Evolutionary conservation across 2,797 vertebrate species (phyloP), one percentile per base, ranked within the genome.

Genomic region (Phoebastria nigripes): DNA sequence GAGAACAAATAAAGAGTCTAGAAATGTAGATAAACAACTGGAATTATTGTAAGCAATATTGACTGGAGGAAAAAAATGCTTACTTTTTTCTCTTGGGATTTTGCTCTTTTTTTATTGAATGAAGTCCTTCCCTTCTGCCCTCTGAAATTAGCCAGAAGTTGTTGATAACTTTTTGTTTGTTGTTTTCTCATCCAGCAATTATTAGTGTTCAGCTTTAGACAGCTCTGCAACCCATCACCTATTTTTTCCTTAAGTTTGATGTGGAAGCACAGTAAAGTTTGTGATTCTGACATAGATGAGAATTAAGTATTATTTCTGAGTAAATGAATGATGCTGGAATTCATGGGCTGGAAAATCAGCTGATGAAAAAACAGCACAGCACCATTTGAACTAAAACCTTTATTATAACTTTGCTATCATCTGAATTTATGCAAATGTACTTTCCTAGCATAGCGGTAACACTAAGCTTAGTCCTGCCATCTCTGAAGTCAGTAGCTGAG

Each of bases 381-480:
- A 49, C 33, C n/a, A 1, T 69, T 81, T 41, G 66, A 86, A 31
- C 44, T 51, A 7, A 63, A 74, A 24, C 31, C 22, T 70, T 47
- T 61, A 8, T 37, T 52, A 3, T 25, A 33, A 6, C 6, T 78
- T 47, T 76, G 11, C 59, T 81, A 12, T 29, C 28, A 59, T 10
- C 14, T 58, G 52, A 20, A 24, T 28, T 47, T 28, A 11, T 66
- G 35, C 74, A 29, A 16, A 8, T 29, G 63, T 66, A 2, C 42
- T 87, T 59, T 63, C 11, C 24, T 5, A 47, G 49, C 21, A 1
- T 0, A 56, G 62, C 3, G 4, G 39, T 11, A 42, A 6, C 4
- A 0, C 19, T 25, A 9, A n/a, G 28, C 22, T 52, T 5, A 18
- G 41, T 17, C n/a, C 21, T 49, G 35, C 33, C 3, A 1, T 4